Conservation (phyloP, 2,888 invertebrate species). For the Papilio protenor region DNA sequence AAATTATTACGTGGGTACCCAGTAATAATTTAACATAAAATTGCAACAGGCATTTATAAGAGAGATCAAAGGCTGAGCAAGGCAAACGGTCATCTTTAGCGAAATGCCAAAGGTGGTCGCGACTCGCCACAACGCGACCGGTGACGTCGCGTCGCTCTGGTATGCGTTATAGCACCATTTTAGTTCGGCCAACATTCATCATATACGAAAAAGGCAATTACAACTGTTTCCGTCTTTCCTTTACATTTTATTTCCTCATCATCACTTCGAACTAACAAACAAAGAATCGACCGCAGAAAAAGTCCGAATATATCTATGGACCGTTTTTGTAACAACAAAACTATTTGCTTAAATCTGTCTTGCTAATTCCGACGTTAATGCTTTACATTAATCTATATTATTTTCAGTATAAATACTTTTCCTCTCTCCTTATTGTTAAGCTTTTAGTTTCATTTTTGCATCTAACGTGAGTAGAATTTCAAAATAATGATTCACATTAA, state of each 20-base stretch:
- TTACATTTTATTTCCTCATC: conserved; percentile 9
- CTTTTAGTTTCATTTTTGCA: background rate
- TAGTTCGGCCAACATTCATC: conserved; percentile 46
- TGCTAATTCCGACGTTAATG: too few species aligned
- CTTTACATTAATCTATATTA: too few species aligned
- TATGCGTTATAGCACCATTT: conserved; percentile 58
- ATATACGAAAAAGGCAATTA: conserved; percentile 33
- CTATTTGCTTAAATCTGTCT: too few species aligned
- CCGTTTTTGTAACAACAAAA: background rate
- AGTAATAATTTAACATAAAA: conserved; percentile 73
- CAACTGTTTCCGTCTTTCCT: conserved; percentile 18
- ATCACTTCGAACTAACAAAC: background rate
- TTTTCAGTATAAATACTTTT: too few species aligned
- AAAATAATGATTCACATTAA: background rate
- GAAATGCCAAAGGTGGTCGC: conserved; percentile 74
- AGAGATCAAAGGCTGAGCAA: conserved; percentile 74
- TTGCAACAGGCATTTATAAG: conserved; percentile 66
- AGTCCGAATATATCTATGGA: background rate
- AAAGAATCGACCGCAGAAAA: background rate
- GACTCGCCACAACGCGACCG: conserved; percentile 48
- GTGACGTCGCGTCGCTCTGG: conserved; percentile 58
- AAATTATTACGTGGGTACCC: conserved; percentile 33
- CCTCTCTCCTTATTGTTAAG: too few species aligned
- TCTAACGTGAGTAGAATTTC: background rate
- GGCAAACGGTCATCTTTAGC: conserved; percentile 72